These are phyloP conservation scores for Vandiemenella viatica DNA, from an alignment of 2,888 invertebrate species.

Conservation along the genomic window DNA sequence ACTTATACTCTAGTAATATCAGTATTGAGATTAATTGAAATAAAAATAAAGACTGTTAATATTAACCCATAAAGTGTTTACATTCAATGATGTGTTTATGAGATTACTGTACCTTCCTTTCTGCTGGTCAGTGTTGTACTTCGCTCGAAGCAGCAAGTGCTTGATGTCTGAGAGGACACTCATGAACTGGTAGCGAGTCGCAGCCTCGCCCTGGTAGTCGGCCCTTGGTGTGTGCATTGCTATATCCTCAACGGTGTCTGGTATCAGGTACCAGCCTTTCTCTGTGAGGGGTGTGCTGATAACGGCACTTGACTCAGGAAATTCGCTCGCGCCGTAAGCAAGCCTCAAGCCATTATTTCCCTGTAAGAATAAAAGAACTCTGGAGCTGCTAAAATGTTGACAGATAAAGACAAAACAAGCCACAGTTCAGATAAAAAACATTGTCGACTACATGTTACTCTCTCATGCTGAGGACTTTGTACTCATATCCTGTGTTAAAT, in stretches of 20 bases:
- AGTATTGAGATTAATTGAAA: too few relatives aligned
- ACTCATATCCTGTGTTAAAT: too few relatives aligned
- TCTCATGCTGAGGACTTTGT: too few relatives aligned
- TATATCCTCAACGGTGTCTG: slow-evolving; percentile 39
- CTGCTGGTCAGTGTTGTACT: slow-evolving; percentile 84
- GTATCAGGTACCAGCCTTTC: slow-evolving; percentile 51
- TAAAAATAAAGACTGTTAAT: too few relatives aligned
- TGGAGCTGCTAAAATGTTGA: too few relatives aligned
- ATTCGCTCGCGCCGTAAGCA: slow-evolving; percentile 51
- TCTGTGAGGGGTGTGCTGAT: slow-evolving; percentile 51
- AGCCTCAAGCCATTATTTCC: slow-evolving; percentile 54
- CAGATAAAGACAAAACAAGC: too few relatives aligned
- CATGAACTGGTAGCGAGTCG: slow-evolving; percentile 60
- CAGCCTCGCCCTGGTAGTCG: slow-evolving; percentile 41
- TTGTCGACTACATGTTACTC: too few relatives aligned
- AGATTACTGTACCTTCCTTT: slow-evolving; percentile 48
- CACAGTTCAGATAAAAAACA: too few relatives aligned
- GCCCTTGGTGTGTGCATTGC: slow-evolving; percentile 34
- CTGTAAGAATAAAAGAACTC: slow-evolving; percentile 3
- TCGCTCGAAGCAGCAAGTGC: slow-evolving; percentile 68
- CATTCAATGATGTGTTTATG: too few relatives aligned
- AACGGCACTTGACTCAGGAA: slow-evolving; percentile 39
- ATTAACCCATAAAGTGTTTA: too few relatives aligned
- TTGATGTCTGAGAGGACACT: slow-evolving; percentile 61
- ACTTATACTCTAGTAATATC: too few relatives aligned